Percentiles rank a stretch among this genome's conserved stretches.
phyloP scores from a whole-genome alignment of 2,113 vertebrate species.

The Lutjanus erythropterus region DNA sequence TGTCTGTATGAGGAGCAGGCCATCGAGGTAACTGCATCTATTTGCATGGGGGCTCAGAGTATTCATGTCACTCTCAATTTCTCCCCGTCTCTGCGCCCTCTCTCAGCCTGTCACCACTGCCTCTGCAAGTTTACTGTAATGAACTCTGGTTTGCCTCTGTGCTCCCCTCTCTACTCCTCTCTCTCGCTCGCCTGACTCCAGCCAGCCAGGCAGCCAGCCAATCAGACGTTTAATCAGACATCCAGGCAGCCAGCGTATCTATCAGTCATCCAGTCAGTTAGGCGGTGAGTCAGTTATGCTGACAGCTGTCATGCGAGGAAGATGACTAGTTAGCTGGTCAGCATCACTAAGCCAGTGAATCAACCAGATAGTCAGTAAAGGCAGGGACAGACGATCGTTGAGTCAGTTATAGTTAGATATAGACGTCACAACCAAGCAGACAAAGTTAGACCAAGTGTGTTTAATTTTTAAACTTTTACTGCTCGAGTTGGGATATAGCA shows the following conservation, averaged over 20 bases:
- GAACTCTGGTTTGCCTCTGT: conserved; percentile 70
- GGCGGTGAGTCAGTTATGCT: conserved; percentile 30
- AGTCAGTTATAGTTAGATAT: neutral
- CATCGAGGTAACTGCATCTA: conserved; percentile 68
- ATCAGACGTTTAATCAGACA: conserved; percentile 58
- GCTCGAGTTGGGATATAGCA: neutral
- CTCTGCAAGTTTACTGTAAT: conserved; percentile 74
- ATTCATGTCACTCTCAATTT: conserved; percentile 73
- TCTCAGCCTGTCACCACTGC: conserved; percentile 73
- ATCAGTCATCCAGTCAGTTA: conserved; percentile 33
- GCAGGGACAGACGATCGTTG: conserved; percentile 1
- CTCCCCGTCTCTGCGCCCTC: conserved; percentile 58
- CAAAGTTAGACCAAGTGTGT: neutral
- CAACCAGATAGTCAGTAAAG: neutral
- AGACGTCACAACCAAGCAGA: neutral
- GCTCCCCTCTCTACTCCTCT: conserved; percentile 17
- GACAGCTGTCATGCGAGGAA: conserved; percentile 47
- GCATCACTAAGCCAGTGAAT: conserved; percentile 34
- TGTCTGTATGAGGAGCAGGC: conserved; percentile 47
- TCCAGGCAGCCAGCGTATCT: conserved; percentile 39
- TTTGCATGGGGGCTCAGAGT: conserved; percentile 67
- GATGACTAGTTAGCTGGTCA: conserved; percentile 41
- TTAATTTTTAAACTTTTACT: conserved; percentile 5
- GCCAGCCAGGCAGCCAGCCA: conserved; percentile 48
- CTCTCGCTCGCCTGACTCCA: conserved; percentile 40